Conservation (phyloP, 2,888 invertebrate species). For the Cecidostiba fungosa region DNA sequence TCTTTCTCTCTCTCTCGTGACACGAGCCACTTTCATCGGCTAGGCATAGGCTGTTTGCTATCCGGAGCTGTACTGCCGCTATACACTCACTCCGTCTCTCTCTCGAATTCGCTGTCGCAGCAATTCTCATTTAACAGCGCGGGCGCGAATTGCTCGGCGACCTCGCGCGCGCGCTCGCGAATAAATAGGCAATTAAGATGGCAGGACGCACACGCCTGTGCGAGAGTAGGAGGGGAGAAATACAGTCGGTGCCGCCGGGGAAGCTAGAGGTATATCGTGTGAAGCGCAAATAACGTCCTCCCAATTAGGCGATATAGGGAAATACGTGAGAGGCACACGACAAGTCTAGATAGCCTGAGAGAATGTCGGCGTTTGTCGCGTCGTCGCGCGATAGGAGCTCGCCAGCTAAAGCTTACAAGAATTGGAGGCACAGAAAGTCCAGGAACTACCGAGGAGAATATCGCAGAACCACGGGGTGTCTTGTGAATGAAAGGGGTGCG, state of each 20-base stretch:
- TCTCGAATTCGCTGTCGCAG: conserved; percentile 61
- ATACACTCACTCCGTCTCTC: conserved; percentile 21
- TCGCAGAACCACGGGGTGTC: neutral
- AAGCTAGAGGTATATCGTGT: conserved; percentile 34
- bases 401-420: conserved; percentile 47
- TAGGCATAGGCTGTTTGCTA: conserved; percentile 44
- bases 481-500: neutral
- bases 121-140: conserved; percentile 66
- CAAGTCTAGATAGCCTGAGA: neutral
- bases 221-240: neutral
- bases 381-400: neutral
- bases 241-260: neutral
- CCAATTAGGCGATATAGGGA: conserved; percentile 67
- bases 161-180: conserved; percentile 50
- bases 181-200: conserved; percentile 62
- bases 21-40: conserved; percentile 33
- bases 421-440: conserved; percentile 31
- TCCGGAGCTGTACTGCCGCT: neutral
- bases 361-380: neutral
- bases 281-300: conserved; percentile 66
- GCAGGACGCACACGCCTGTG: conserved; percentile 40
- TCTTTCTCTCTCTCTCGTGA: conserved; percentile 1
- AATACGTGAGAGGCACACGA: conserved; percentile 64
- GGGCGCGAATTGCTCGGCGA: conserved; percentile 40
- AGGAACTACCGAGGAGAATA: neutral